phyloP scores from a whole-genome alignment of 2,888 invertebrate species.

The Tipula unca region DNA sequence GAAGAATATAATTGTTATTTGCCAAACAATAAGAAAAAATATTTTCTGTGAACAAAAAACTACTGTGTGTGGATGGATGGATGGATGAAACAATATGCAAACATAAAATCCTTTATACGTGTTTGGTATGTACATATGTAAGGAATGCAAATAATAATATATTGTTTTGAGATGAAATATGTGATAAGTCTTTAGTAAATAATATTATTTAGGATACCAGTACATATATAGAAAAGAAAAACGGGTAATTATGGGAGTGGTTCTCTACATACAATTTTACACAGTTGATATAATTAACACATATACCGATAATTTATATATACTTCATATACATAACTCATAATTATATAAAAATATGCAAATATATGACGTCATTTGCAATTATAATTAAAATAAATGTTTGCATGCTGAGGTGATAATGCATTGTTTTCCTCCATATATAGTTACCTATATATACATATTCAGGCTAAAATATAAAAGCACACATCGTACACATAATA shows the following conservation, averaged over 20 bases:
- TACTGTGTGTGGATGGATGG: neutral
- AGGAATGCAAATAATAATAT: neutral
- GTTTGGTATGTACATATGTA: neutral
- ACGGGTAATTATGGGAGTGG: neutral
- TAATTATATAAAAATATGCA: neutral
- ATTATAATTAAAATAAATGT: slow-evolving; percentile 17
- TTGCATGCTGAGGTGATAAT: slow-evolving; percentile 17
- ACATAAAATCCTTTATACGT: neutral
- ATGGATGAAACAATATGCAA: neutral
- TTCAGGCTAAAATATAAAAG: neutral
- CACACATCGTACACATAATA: neutral
- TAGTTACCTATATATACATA: neutral
- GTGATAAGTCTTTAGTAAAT: neutral
- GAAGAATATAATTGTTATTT: slow-evolving; percentile 1
- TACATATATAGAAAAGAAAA: neutral
- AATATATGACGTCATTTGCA: neutral
- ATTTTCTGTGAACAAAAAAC: neutral
- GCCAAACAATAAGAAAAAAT: neutral
- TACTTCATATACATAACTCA: neutral
- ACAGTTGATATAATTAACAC: neutral
- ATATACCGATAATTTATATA: neutral
- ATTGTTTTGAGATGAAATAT: neutral
- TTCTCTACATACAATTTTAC: neutral
- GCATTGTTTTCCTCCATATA: neutral
- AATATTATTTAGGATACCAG: neutral